Base-by-base conservation (phyloP, 2,797 vertebrate genomes). In the Leuciscus waleckii region DNA sequence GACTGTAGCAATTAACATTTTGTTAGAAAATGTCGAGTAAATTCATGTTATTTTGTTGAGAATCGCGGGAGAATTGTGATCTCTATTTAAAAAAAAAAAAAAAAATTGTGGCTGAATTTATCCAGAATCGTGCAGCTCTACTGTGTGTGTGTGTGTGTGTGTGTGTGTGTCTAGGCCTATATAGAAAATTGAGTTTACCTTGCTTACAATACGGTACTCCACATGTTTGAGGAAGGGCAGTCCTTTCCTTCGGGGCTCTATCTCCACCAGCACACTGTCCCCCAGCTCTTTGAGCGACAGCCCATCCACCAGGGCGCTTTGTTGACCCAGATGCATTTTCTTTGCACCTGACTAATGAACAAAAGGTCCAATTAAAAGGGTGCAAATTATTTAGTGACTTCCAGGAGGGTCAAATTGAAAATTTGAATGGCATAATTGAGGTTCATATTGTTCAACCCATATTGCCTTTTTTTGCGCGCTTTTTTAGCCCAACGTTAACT, bases 151-250 rank as follows among this genome's bases (percentile, higher is more conserved):
- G 39, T 41, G 39, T 41, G 41, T 41, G 41, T 43, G 41, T 54
- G 17, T 54, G 54, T 56, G 21, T 56, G 21, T 58, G 23, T 58
- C 8, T n/a, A n/a, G 9, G 54, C 10, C 54, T n/a, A 58, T 58
- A 58, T 49, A 17, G 46, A 49, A 49, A 46, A 35, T 7, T 74
- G 5, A 67, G 11, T 82, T 39, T 91, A 96, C 96, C 96, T 96
- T 95, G 91, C 95, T 97, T 82, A 94, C 94, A 84, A 97, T 94
- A 82, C 96, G 95, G 0, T 96, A 97, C 14, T 97, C 95, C 92
- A 96, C 95, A 11, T 96, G 96, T 90, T 96, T 96, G 71, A 97
- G 94, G 77, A 97, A 97, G 49, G 84, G 35, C 58, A 97, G 94
- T 26, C 95, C 95, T 83, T 96, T 96, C 93, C 95, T 96, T 92